Evolutionary conservation across 2,888 invertebrate genomes (phyloP).

Genomic region (Ischnus inquisitorius): DNA sequence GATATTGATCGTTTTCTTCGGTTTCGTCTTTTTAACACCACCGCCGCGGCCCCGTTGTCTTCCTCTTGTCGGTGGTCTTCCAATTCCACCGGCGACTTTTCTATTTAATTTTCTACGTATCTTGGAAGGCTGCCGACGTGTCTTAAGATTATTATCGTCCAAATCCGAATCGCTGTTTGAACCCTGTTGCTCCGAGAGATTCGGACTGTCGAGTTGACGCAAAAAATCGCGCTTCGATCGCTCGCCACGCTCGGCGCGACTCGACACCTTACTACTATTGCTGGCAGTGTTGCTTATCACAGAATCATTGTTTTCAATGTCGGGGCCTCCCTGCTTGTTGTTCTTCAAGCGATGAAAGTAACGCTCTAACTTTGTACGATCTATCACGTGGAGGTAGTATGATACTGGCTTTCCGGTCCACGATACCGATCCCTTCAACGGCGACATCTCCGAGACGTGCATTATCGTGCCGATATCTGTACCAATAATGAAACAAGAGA

Average conservation of each 20-base stretch:
- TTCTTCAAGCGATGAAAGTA: conserved; percentile 98
- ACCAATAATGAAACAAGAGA: background rate
- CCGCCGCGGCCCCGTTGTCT: conserved; percentile 87
- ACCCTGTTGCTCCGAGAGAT: conserved; percentile 82
- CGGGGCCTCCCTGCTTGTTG: conserved; percentile 82
- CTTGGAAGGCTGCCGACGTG: conserved; percentile 80
- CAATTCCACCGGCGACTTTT: conserved; percentile 77
- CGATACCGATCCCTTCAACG: conserved; percentile 97
- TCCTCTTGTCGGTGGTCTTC: conserved; percentile 79
- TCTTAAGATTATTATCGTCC: conserved; percentile 80
- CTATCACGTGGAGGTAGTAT: conserved; percentile 99
- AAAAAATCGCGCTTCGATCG: conserved; percentile 86
- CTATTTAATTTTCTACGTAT: conserved; percentile 82
- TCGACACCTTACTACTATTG: conserved; percentile 82
- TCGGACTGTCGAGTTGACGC: conserved; percentile 86
- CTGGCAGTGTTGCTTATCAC: conserved; percentile 85
- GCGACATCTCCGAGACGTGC: conserved; percentile 98
- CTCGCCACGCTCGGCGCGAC: conserved; percentile 83
- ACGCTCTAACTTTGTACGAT: conserved; percentile 98
- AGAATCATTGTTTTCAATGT: conserved; percentile 84
- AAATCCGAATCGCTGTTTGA: conserved; percentile 83
- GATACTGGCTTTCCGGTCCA: conserved; percentile 99
- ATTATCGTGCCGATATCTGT: conserved; percentile 98
- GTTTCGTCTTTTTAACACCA: conserved; percentile 87
- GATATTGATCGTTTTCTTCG: conserved; percentile 91